Percentiles rank a stretch among this genome's conserved stretches.
These are phyloP conservation scores for Loxodonta africana DNA, from an alignment of 2,113 vertebrate genomes.

Conservation along the genomic window DNA sequence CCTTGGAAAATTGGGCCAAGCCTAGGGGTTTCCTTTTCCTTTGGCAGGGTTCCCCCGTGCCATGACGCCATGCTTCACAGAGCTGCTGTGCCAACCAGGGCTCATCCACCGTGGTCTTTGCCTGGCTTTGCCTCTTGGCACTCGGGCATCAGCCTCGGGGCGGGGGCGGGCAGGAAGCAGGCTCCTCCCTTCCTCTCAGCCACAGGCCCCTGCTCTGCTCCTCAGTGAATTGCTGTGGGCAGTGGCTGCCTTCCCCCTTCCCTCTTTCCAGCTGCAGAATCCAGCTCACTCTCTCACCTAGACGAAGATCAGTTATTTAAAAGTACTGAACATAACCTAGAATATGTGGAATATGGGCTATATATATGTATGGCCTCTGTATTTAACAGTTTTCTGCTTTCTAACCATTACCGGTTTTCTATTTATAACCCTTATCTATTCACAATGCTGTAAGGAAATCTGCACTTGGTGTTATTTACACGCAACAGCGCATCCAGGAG, in stretches of 20 bases:
- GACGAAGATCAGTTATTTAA: constrained; percentile 79
- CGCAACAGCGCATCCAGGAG: constrained; percentile 63
- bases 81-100: background rate
- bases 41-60: background rate
- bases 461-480: constrained; percentile 55
- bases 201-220: background rate
- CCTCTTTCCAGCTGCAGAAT: constrained; percentile 65
- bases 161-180: constrained; percentile 11
- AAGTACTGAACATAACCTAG: constrained; percentile 75
- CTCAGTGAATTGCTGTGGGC: constrained; percentile 11
- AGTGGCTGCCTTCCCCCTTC: background rate
- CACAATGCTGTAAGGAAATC: constrained; percentile 67
- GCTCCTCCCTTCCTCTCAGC: constrained; percentile 55
- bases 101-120: background rate
- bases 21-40: constrained; percentile 11
- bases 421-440: constrained; percentile 77
- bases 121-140: constrained; percentile 12
- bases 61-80: background rate
- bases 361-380: constrained; percentile 64
- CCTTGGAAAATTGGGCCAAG: background rate
- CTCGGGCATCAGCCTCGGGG: background rate
- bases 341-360: constrained; percentile 71
- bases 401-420: constrained; percentile 68
- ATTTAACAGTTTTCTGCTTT: constrained; percentile 73
- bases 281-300: constrained; percentile 17